These are phyloP conservation scores for Drosophila ustulata DNA, from an alignment of 2,888 invertebrate genomes.

Conservation along the genomic window DNA sequence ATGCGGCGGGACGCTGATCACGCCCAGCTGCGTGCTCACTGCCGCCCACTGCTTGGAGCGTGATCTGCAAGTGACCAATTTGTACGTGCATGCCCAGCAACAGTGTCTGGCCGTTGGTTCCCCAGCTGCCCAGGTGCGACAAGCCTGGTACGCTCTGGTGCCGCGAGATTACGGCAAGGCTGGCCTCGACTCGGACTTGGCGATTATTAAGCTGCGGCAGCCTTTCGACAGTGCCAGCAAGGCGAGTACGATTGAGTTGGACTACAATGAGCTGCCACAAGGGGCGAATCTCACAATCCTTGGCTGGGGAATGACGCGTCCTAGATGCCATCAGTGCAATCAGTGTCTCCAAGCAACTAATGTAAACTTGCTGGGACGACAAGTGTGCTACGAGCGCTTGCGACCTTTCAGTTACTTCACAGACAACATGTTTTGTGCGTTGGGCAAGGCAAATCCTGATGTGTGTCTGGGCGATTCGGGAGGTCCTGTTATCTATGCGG, in stretches of 20 bases:
- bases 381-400: constrained; percentile 34
- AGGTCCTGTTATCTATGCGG: constrained; percentile 66
- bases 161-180: constrained; percentile 1
- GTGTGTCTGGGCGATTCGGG: constrained; percentile 80
- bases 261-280: constrained; percentile 42
- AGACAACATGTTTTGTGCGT: constrained; percentile 72
- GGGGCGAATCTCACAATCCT: constrained; percentile 47
- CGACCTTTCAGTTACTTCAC: constrained; percentile 28
- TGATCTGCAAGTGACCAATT: constrained; percentile 22
- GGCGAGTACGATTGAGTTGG: constrained; percentile 29
- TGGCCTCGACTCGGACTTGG: constrained; percentile 46
- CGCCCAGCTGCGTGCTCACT: constrained; percentile 64
- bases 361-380: constrained; percentile 31
- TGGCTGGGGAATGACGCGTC: constrained; percentile 67
- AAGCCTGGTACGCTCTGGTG: constrained; percentile 26
- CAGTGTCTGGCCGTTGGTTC: constrained; percentile 45
- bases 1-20: constrained; percentile 60
- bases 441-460: constrained; percentile 52
- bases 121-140: constrained; percentile 32
- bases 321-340: not conserved
- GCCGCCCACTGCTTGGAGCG: constrained; percentile 67
- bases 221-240: constrained; percentile 42
- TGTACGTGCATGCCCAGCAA: constrained; percentile 53
- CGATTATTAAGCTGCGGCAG: constrained; percentile 42
- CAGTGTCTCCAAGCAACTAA: constrained; percentile 55